Evolutionary conservation across 2,888 invertebrate species (phyloP).

Genomic region (Amiota mariae): DNA sequence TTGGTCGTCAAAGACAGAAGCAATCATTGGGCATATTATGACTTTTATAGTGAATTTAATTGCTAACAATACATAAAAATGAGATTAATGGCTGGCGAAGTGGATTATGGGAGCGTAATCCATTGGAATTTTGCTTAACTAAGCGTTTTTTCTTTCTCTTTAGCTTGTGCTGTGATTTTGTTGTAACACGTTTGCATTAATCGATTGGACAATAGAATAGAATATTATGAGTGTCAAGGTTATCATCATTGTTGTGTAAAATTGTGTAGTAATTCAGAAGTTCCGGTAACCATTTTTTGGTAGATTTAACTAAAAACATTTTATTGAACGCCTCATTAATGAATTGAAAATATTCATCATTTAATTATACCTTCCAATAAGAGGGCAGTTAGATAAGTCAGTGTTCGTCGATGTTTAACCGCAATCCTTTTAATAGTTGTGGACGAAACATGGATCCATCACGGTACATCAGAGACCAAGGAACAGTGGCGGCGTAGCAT

Average conservation of each 20-base stretch:
- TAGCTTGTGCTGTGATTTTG: constrained; percentile 10
- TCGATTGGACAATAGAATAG: constrained; percentile 14
- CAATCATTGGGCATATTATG: background rate
- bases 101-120: constrained; percentile 24
- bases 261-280: too few relatives aligned
- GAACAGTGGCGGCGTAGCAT: too few relatives aligned
- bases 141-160: background rate
- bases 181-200: background rate
- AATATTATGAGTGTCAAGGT: constrained; percentile 4
- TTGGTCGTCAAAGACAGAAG: constrained; percentile 17
- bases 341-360: too few relatives aligned
- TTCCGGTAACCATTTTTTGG: too few relatives aligned
- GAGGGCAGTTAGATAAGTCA: too few relatives aligned
- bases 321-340: too few relatives aligned
- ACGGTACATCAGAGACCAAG: too few relatives aligned
- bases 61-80: background rate
- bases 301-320: too few relatives aligned
- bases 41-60: background rate
- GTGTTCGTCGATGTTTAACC: too few relatives aligned
- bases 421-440: too few relatives aligned
- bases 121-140: constrained; percentile 10
- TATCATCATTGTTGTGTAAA: background rate
- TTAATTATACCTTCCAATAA: too few relatives aligned
- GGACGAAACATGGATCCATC: too few relatives aligned
- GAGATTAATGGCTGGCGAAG: constrained; percentile 9